Evolutionary conservation across 1,140 invertebrate species (phyloP).

Genomic region (Neuroterus valhalla): DNA sequence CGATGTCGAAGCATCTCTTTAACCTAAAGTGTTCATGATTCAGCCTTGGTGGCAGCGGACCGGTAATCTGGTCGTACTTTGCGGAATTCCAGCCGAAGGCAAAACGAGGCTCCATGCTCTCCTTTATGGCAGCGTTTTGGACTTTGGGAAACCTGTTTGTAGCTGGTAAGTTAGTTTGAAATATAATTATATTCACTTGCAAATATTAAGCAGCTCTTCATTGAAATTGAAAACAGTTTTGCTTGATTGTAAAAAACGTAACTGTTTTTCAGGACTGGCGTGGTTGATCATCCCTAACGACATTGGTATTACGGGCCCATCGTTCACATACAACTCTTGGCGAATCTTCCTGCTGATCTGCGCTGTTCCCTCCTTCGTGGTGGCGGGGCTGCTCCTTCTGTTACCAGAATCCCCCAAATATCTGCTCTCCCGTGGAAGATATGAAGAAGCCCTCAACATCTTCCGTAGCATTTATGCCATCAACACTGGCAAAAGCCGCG

Average conservation of each 20-base stretch:
- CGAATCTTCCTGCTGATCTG: constrained; percentile 92
- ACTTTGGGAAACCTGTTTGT: constrained; percentile 92
- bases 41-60: constrained; percentile 94
- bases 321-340: constrained; percentile 92
- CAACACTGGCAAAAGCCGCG: constrained; percentile 84
- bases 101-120: constrained; percentile 91
- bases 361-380: constrained; percentile 89
- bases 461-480: constrained; percentile 86
- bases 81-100: constrained; percentile 94
- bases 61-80: constrained; percentile 96
- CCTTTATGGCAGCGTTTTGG: constrained; percentile 95
- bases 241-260: not conserved
- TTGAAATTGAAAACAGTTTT: too few species aligned
- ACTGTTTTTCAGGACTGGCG: constrained; percentile 79
- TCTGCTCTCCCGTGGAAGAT: constrained; percentile 84
- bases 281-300: constrained; percentile 90
- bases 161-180: constrained; percentile 76
- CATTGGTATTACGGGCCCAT: constrained; percentile 79
- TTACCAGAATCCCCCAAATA: constrained; percentile 96
- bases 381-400: constrained; percentile 86
- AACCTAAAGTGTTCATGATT: constrained; percentile 30
- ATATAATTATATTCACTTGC: not conserved
- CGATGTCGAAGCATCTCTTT: not conserved
- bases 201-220: too few species aligned
- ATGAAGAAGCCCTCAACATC: constrained; percentile 86